Evolutionary conservation across 2,797 vertebrate species (phyloP).

Genomic region (Rhynchotus rufescens): DNA sequence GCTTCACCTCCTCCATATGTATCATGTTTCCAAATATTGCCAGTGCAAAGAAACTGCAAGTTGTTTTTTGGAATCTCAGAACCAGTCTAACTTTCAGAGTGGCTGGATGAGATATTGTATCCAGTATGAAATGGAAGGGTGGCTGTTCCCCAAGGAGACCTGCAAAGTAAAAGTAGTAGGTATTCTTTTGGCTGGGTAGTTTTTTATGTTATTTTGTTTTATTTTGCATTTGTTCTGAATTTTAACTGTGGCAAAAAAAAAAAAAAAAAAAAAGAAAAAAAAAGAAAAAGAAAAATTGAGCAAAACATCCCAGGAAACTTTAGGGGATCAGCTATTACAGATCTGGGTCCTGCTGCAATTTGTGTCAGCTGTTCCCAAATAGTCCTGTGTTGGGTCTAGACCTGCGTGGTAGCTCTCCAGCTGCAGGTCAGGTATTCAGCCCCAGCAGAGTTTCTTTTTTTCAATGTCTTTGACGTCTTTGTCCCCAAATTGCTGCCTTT

Average conservation of each 20-base stretch:
- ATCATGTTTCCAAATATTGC: neutral
- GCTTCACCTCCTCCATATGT: neutral
- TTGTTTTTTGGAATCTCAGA: neutral
- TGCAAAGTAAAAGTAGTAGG: neutral
- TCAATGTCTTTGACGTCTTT: neutral
- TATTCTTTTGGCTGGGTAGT: neutral
- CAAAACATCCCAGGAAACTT: neutral
- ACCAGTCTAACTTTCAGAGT: neutral
- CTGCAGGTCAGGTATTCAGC: neutral
- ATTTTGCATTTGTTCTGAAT: neutral
- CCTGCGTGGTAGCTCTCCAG: neutral
- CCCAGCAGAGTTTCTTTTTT: neutral
- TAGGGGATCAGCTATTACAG: slow-evolving; percentile 41
- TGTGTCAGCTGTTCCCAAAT: neutral
- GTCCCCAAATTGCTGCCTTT: neutral
- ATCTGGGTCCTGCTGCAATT: slow-evolving; percentile 31
- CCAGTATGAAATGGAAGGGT: neutral
- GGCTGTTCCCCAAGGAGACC: neutral
- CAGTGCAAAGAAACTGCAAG: neutral
- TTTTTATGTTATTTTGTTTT: neutral
- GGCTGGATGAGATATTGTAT: neutral
- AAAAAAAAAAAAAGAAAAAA: too few relatives aligned
- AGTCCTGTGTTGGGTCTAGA: accelerated
- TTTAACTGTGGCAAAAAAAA: slow-evolving; percentile 1
- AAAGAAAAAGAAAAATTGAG: too few relatives aligned